Evolutionary conservation across 2,888 invertebrate species (phyloP).

Genomic region (Aplocera efformata): DNA sequence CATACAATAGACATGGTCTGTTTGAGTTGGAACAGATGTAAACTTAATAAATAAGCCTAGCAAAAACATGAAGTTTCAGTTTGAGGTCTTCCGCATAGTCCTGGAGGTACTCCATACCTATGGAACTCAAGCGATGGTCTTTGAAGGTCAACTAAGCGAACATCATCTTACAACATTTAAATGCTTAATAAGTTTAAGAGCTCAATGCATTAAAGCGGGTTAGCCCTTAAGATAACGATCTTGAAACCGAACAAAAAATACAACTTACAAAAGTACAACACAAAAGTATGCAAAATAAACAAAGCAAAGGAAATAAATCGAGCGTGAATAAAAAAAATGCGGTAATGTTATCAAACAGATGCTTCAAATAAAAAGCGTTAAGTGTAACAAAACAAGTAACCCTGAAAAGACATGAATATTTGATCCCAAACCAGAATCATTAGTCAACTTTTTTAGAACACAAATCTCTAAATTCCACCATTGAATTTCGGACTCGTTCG

Average conservation of each 20-base stretch:
- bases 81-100: no score
- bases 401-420: conserved; percentile 73
- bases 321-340: conserved; percentile 45
- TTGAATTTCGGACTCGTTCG: not conserved
- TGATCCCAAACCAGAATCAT: conserved; percentile 78
- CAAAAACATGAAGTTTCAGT: no score
- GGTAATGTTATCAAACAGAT: conserved; percentile 69
- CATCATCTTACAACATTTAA: no score
- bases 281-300: conserved; percentile 22
- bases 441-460: conserved; percentile 71
- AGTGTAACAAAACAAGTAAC: conserved; percentile 73
- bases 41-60: no score
- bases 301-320: conserved; percentile 38
- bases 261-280: not conserved
- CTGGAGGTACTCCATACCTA: no score
- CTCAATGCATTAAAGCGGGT: no score
- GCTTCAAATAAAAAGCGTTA: conserved; percentile 70
- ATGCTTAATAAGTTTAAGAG: no score
- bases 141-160: no score
- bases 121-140: no score
- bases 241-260: conserved; percentile 3
- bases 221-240: not conserved
- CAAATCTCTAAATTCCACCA: not conserved
- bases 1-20: no score
- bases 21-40: no score